These are phyloP conservation scores for Aphelenchoides fujianensis DNA, from an alignment of 1,140 invertebrate species.

Conservation along the genomic window DNA sequence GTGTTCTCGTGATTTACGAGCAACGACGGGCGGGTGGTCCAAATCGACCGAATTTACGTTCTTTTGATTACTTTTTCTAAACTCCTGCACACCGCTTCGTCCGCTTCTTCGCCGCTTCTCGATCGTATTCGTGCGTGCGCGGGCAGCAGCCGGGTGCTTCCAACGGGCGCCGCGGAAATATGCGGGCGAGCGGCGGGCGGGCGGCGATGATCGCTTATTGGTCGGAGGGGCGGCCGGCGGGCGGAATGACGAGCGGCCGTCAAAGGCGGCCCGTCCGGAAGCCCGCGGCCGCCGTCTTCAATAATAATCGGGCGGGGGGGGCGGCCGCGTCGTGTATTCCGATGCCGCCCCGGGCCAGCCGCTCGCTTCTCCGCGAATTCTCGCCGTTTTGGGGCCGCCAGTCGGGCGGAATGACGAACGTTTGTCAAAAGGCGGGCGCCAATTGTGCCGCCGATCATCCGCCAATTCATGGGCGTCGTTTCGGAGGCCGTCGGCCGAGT, in stretches of 20 bases:
- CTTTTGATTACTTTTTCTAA: no score
- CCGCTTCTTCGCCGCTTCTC: no score
- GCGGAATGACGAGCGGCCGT: background rate
- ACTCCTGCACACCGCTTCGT: no score
- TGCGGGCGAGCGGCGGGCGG: background rate
- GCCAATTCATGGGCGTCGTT: background rate
- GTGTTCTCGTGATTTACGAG: background rate
- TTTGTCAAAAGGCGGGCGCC: background rate
- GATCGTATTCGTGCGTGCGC: no score
- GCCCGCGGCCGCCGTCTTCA: no score
- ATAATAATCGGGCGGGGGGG: background rate
- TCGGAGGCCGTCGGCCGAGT: background rate
- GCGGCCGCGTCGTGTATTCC: background rate
- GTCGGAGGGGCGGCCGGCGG: background rate
- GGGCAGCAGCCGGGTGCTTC: no score
- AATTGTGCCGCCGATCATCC: slow-evolving; percentile 1
- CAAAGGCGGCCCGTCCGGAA: background rate
- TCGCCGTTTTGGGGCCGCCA: no score
- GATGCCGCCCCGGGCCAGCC: background rate
- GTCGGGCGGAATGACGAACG: background rate
- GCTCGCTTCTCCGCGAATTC: background rate
- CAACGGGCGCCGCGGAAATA: background rate
- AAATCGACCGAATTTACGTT: background rate
- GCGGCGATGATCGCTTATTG: background rate
- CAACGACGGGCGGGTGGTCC: no score